Conservation (phyloP, 2,113 vertebrate species). For the Rhodinocichla rosea region DNA sequence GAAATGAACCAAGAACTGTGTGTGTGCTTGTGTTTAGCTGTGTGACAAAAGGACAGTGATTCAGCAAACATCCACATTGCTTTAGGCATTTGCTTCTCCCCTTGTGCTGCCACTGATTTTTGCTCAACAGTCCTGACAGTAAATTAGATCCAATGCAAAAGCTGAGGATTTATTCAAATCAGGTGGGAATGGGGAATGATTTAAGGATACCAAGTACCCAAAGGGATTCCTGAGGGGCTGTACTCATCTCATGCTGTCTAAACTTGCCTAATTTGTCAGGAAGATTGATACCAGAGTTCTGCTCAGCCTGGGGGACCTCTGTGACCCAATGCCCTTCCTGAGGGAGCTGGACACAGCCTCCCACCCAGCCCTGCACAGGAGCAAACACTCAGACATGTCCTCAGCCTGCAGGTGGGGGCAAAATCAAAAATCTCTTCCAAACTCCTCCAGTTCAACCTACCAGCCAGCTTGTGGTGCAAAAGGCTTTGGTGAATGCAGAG, state of each 20-base stretch:
- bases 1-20: not conserved
- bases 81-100: not conserved
- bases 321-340: not conserved
- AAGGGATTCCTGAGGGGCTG: not conserved
- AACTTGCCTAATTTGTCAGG: not conserved
- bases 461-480: not conserved
- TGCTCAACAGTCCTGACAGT: not conserved
- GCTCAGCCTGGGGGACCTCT: not conserved
- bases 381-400: not conserved
- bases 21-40: not conserved
- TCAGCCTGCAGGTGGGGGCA: not conserved
- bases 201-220: not conserved
- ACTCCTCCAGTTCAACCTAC: not conserved
- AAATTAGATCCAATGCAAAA: not conserved
- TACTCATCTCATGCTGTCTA: fast-evolving
- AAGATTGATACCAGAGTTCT: not conserved
- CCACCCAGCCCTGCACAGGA: not conserved
- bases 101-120: not conserved
- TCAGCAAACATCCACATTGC: not conserved
- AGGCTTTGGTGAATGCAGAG: not conserved
- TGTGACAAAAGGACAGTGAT: not conserved
- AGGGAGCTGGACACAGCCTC: not conserved
- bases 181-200: not conserved
- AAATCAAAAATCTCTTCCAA: not conserved
- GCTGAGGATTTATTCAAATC: not conserved